Base-by-base conservation (phyloP, 1,140 invertebrate genomes). In the Drosophila lini region DNA sequence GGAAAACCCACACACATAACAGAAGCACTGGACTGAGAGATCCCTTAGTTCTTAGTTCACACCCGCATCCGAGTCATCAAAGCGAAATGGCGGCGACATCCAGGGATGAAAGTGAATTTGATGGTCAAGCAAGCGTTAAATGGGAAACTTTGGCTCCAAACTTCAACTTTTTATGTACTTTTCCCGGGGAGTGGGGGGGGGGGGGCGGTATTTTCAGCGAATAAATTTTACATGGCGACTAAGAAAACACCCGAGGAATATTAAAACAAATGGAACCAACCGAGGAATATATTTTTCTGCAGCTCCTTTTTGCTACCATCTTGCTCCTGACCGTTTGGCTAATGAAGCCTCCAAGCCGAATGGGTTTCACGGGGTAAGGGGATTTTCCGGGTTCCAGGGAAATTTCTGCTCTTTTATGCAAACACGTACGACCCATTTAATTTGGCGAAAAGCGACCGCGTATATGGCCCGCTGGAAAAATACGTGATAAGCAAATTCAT, bases 401-500 rank as follows among this genome's bases (percentile, higher is more conserved):
- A 57, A 44, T 52, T 60, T 65, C 56, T 9, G 44, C 53, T 77
- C 50, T 64, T 78, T 81, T 81, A 84, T 84, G 81, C 81, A 84
- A 84, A 84, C 81, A 84, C 81, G 81, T 84, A 84, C 81, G 81
- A 69, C 73, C 78, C 81, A 84, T 84, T 84, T 84, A 84, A 84
- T 84, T 84, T 84, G 81, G 77, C 73, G 67, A 84, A 79, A 83
- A 75, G 77, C 77, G 57, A 80, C 74, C 68, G 73, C 57, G 71
- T 73, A 70, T 84, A 75, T 70, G 81, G 76, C 65, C 80, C 73
- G 80, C 75, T 67, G 70, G 67, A 83, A 84, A 84, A 84, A 84
- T 84, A 84, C 81, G 81, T 84, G 81, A 84, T 84, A 84, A 84
- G 81, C 81, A 84, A 84, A 84, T 84, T 84, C 81, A 84, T 84